A percentile compares a stretch with the other conserved stretches of the same genome.
Conservation (phyloP, 1,140 invertebrate genomes). For the Galendromus occidentalis region DNA sequence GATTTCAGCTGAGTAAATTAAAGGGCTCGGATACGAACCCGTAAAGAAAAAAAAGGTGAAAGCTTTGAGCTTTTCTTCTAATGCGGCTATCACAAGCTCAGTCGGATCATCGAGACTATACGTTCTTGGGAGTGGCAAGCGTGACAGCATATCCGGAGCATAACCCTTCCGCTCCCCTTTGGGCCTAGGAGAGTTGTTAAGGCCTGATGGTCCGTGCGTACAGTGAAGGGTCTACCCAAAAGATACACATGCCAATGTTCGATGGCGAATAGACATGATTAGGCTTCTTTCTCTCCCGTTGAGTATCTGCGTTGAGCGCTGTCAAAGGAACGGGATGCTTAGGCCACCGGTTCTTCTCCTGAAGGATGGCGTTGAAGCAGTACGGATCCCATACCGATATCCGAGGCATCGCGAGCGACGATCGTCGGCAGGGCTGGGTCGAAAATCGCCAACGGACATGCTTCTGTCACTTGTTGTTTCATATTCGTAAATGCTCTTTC, state of each 20-base stretch:
- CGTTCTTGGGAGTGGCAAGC: not conserved
- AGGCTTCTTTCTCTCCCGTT: constrained; percentile 32
- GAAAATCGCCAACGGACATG: not conserved
- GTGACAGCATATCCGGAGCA: not conserved
- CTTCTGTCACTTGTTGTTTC: not conserved
- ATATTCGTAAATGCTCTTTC: not conserved
- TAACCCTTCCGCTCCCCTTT: not conserved
- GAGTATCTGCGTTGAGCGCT: constrained; percentile 28
- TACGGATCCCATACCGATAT: not conserved
- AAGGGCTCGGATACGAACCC: too few species aligned
- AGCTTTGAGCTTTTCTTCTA: not conserved
- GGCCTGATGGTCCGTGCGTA: not conserved
- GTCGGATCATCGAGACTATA: not conserved
- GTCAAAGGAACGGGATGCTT: constrained; percentile 21
- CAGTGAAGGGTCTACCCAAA: not conserved
- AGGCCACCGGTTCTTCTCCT: not conserved
- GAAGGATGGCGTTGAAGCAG: not conserved
- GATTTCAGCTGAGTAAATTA: too few species aligned
- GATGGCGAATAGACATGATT: not conserved
- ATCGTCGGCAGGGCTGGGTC: not conserved
- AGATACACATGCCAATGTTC: too few species aligned
- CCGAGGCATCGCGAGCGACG: not conserved
- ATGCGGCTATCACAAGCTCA: not conserved
- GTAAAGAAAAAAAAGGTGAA: too few species aligned
- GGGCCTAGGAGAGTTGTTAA: not conserved